Conservation (phyloP, 2,888 invertebrate genomes). For the Epiblema foenella region DNA sequence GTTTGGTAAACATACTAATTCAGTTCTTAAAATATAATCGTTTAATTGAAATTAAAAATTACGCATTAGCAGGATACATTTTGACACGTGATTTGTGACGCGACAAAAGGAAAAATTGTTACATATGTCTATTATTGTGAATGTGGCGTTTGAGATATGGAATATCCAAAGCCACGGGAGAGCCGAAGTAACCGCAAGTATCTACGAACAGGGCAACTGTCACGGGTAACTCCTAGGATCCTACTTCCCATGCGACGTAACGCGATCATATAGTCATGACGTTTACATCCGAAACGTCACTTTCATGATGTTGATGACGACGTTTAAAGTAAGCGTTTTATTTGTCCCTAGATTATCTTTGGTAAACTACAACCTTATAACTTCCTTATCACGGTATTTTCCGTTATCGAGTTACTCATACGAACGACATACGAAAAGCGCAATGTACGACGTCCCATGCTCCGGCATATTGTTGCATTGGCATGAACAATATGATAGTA, state of each 20-base stretch:
- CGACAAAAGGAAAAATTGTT: background rate
- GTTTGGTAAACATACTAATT: background rate
- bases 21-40: background rate
- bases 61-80: background rate
- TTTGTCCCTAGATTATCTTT: background rate
- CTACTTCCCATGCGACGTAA: slow-evolving; percentile 21
- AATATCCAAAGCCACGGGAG: slow-evolving; percentile 1
- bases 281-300: slow-evolving; percentile 9
- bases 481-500: no score
- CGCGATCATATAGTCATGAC: slow-evolving; percentile 13
- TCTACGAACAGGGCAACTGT: background rate
- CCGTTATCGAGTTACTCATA: no score
- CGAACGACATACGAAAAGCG: no score
- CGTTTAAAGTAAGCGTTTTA: background rate
- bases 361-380: background rate
- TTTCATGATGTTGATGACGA: background rate
- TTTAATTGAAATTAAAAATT: background rate
- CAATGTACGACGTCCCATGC: no score
- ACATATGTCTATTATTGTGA: background rate
- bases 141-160: background rate
- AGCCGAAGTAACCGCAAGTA: slow-evolving; percentile 1
- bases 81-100: background rate
- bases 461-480: no score
- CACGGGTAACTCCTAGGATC: slow-evolving; percentile 25
- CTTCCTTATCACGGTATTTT: background rate